Evolutionary conservation across 2,888 invertebrate species (phyloP).

Genomic region (Gordius sp.): DNA sequence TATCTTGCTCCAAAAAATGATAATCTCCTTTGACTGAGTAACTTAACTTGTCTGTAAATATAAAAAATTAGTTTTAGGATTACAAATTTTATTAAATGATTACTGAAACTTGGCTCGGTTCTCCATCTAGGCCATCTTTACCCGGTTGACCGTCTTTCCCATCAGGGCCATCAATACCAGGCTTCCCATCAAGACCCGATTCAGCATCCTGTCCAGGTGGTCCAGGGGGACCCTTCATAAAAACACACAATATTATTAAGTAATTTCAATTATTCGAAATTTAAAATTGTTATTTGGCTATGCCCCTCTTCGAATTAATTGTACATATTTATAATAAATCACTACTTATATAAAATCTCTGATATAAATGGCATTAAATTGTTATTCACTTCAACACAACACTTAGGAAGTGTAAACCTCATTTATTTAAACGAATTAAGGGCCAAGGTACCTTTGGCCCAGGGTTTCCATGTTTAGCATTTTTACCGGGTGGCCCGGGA

Average conservation of each 20-base stretch:
- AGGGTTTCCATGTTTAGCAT: constrained; percentile 1
- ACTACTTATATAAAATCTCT: too few species aligned
- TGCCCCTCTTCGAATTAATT: too few species aligned
- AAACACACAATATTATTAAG: not conserved
- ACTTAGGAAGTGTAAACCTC: too few species aligned
- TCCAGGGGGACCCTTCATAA: not conserved
- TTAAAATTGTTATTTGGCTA: too few species aligned
- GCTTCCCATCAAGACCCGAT: not conserved
- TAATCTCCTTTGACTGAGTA: too few species aligned
- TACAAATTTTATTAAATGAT: not conserved
- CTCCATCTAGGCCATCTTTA: not conserved
- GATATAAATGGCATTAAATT: too few species aligned
- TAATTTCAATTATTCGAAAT: too few species aligned
- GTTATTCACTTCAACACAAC: too few species aligned
- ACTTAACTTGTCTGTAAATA: too few species aligned
- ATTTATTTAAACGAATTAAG: not conserved
- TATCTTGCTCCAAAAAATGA: too few species aligned
- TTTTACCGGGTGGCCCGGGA: constrained; percentile 3
- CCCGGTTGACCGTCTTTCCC: not conserved
- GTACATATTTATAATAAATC: too few species aligned
- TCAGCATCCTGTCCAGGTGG: not conserved
- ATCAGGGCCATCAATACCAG: not conserved
- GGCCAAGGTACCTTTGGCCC: not conserved
- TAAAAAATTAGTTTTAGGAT: too few species aligned
- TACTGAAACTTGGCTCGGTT: not conserved